phyloP scores from a whole-genome alignment of 2,888 invertebrate species.

The Himalopsyche japonica region DNA sequence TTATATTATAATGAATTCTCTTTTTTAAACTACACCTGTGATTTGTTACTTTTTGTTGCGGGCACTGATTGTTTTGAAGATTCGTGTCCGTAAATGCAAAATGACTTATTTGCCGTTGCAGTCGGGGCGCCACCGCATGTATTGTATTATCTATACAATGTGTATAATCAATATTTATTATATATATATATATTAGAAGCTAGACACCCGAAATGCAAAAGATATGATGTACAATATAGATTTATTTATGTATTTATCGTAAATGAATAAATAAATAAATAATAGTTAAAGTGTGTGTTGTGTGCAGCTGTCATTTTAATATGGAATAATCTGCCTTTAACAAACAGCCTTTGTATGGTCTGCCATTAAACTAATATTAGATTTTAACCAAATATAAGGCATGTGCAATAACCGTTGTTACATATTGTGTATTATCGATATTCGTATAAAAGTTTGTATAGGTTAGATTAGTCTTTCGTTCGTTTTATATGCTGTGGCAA shows the following conservation, averaged over 20 bases:
- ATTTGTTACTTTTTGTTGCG: constrained; percentile 19
- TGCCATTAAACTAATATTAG: constrained; percentile 39
- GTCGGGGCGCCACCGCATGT: neutral
- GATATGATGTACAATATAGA: constrained; percentile 16
- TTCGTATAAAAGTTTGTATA: constrained; percentile 9
- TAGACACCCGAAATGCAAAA: neutral
- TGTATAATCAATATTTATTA: neutral
- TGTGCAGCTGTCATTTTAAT: constrained; percentile 31
- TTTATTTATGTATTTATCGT: constrained; percentile 10
- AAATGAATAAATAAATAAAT: neutral
- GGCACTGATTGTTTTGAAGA: neutral
- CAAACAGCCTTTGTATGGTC: constrained; percentile 40
- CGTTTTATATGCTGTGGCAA: neutral
- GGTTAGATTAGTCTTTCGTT: constrained; percentile 1
- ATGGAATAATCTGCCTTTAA: constrained; percentile 36
- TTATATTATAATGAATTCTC: neutral
- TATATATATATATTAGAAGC: neutral
- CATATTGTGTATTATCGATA: constrained; percentile 18
- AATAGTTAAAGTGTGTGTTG: neutral
- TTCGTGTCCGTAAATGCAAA: neutral
- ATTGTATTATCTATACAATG: neutral
- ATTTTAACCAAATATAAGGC: constrained; percentile 40
- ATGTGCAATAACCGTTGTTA: constrained; percentile 40
- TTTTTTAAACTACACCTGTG: constrained; percentile 30
- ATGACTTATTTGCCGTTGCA: neutral